Evolutionary conservation across 2,797 vertebrate species (phyloP).

Genomic region (Carcharodon carcharias): DNA sequence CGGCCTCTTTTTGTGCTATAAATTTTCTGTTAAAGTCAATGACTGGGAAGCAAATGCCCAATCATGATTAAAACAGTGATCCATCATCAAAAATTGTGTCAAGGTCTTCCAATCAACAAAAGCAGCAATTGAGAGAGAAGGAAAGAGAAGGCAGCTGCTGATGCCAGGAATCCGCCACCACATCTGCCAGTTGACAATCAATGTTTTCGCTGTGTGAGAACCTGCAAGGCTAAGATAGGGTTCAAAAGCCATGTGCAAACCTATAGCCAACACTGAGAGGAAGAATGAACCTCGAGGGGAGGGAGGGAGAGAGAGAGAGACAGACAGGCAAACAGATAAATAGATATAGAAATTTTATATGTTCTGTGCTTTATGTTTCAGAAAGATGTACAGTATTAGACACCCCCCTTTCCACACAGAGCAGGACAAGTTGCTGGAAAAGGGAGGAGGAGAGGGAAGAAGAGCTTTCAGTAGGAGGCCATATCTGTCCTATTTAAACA

Average conservation of each 20-base stretch:
- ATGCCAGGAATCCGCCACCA: background rate
- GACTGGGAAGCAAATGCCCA: background rate
- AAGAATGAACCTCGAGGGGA: too few relatives aligned
- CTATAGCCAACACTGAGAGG: background rate
- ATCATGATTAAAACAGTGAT: background rate
- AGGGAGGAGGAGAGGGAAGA: background rate
- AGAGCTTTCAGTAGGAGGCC: background rate
- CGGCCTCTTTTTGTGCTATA: background rate
- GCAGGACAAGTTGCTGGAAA: background rate
- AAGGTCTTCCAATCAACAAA: background rate
- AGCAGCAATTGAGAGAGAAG: background rate
- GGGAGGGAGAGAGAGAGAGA: too few relatives aligned
- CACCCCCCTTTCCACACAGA: background rate
- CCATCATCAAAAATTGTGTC: background rate
- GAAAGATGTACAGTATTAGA: background rate
- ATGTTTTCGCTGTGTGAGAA: background rate
- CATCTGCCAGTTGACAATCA: background rate
- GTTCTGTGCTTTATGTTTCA: too few relatives aligned
- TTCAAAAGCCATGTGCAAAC: too few relatives aligned
- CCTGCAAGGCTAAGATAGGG: background rate
- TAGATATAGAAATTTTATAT: too few relatives aligned
- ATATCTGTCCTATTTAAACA: background rate
- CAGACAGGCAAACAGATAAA: too few relatives aligned
- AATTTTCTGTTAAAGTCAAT: background rate
- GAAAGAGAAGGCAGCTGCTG: background rate